Base-by-base conservation (phyloP, 2,113 vertebrate genomes). In the Hippocampus abdominalis region DNA sequence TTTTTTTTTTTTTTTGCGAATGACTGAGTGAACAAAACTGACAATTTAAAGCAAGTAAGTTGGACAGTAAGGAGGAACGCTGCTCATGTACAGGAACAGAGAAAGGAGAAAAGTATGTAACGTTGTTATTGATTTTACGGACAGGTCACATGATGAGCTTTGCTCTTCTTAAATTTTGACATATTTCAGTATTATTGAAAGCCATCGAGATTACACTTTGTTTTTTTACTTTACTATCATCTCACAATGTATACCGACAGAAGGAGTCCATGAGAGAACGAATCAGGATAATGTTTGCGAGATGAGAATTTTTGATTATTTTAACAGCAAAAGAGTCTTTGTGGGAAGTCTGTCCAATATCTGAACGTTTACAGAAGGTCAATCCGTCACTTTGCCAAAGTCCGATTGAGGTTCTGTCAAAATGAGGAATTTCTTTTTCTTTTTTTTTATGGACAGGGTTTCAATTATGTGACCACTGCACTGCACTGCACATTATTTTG, bases 131-230 rank as follows among this genome's bases (percentile, higher is more conserved):
- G n/a, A 3, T 29, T 23, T 59, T 59, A 29, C 39, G 2, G 62
- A 40, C 61, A 25, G 39, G 3, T 42, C 39, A 40, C 36, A 12
- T 25, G 39, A 46, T 64, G 25, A 64, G 63, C 13, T 46, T 32
- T 29, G 68, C 13, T 29, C n/a, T 21, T 71, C 9, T 57, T 20
- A 1, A 56, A 25, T 68, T 23, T 16, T 53, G 56, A 66, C n/a
- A 64, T 68, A 67, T 67, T 53, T 73, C 76, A 85, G 80, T 85
- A 75, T 84, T 83, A 72, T 66, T 39, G 51, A 15, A 42, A 64
- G 42, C 40, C 40, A 64, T 44, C 7, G 36, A 64, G 21, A 64
- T 7, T 62, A 29, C 2, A 7, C 12, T 29, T 60, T 29, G 6
- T 32, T 60, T 57, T 57, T 32, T 60, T 32, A 8, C 27, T 9